A percentile compares a stretch with the other conserved stretches of the same genome.
Conservation (phyloP, 2,888 invertebrate genomes). For the Iselma pallidipennis region DNA sequence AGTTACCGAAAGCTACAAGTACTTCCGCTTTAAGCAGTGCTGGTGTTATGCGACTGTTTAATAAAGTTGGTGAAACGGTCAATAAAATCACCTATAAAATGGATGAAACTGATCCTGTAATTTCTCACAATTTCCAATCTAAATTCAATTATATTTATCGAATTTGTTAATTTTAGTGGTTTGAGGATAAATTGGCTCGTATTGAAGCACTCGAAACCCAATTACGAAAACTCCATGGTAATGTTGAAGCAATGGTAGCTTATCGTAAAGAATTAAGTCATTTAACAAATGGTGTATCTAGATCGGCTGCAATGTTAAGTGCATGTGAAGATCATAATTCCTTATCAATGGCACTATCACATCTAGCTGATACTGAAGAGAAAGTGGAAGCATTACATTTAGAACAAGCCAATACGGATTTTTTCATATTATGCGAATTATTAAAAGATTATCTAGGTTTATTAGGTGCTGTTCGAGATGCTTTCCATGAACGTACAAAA, state of each 20-base stretch:
- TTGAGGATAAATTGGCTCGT: slow-evolving; percentile 92
- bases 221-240: slow-evolving; percentile 81
- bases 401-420: slow-evolving; percentile 94
- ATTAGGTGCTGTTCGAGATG: slow-evolving; percentile 87
- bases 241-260: slow-evolving; percentile 84
- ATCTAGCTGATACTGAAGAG: slow-evolving; percentile 86
- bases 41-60: slow-evolving; percentile 91
- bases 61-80: slow-evolving; percentile 95
- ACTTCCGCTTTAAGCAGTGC: slow-evolving; percentile 96
- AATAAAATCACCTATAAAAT: slow-evolving; percentile 98
- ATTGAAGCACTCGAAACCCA: slow-evolving; percentile 90
- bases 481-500: slow-evolving; percentile 74
- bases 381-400: slow-evolving; percentile 84
- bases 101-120: slow-evolving; percentile 97
- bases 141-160: background rate
- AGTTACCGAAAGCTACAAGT: slow-evolving; percentile 92
- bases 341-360: slow-evolving; percentile 85
- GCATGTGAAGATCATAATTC: slow-evolving; percentile 93
- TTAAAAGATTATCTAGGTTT: slow-evolving; percentile 93
- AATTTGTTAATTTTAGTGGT: slow-evolving; percentile 76
- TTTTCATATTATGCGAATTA: slow-evolving; percentile 90
- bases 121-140: slow-evolving; percentile 38
- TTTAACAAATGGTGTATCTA: slow-evolving; percentile 82
- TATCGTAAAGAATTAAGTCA: slow-evolving; percentile 83
- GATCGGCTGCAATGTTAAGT: slow-evolving; percentile 86